Evolutionary conservation across 2,797 vertebrate genomes (phyloP), one percentile per base, ranked within the genome.

Genomic region (Falco novaeseelandiae): DNA sequence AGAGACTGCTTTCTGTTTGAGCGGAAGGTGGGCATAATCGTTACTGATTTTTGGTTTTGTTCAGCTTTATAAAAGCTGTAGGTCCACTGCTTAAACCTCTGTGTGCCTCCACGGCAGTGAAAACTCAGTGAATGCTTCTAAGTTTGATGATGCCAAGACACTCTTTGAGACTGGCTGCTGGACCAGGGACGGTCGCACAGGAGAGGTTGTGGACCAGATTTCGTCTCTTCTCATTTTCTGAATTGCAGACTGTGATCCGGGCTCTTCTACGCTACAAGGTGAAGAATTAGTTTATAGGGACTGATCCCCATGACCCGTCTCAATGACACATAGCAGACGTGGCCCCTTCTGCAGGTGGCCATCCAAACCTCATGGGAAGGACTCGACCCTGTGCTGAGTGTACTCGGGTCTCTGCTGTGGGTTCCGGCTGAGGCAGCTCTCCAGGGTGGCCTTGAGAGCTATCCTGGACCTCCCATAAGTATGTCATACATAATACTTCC

Each of bases 371-470:
- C 52, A 36, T 0, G 9, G 51, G 17, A 81, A 73, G 32, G 74
- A 16, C 55, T 63, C 2, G 3, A 74, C 52, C 26, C 38, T 66
- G 30, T 70, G 55, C 18, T 0, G 0, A 16, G 18, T 4, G 7
- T 29, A 10, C 30, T 74, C 14, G 3, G 38, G 25, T 59, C 59
- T 90, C 42, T 80, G 0, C 32, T 40, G 19, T 16, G 55, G 29
- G 40, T 40, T 85, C 25, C 40, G 58, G 29, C 32, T 12, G 26
- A 69, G 59, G 48, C 38, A 69, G 38, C 0, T 2, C 15, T 70
- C 21, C 38, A 58, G 19, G 7, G 20, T 79, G 57, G 25, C 63
- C 49, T 5, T 36, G 29, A 76, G 78, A 78, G 32, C 48, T 62
- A 9, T 14, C 48, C 67, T 62, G 59, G 51, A n/a, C 7, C 44